These are phyloP conservation scores for Brachystomella parvula DNA, from an alignment of 1,140 invertebrate species.

Conservation along the genomic window DNA sequence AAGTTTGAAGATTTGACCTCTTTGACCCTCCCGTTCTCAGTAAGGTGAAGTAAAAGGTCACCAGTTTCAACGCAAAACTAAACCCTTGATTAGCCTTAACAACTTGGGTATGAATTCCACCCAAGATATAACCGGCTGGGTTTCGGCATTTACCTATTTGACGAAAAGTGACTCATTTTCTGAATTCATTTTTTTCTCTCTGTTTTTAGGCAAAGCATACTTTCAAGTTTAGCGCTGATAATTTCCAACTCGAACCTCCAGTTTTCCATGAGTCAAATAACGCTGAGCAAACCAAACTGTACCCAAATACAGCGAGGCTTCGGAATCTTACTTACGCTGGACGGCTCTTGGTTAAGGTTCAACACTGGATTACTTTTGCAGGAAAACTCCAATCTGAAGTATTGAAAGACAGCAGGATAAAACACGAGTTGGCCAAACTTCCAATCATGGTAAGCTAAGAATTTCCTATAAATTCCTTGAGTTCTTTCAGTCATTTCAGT, in stretches of 20 bases:
- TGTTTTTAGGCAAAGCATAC: background rate
- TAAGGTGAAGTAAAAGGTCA: no score
- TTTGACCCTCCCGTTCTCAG: no score
- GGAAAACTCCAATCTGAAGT: conserved; percentile 72
- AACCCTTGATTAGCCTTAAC: no score
- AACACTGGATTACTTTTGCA: background rate
- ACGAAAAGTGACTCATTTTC: conserved; percentile 1
- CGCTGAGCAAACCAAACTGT: background rate
- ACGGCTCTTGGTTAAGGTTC: conserved; percentile 56
- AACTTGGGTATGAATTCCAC: no score
- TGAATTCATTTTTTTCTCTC: background rate
- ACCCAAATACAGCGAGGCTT: conserved; percentile 84
- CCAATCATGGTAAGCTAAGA: no score
- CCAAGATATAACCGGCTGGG: no score
- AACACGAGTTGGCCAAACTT: conserved; percentile 93
- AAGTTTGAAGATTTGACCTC: no score
- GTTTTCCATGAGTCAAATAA: conserved; percentile 1
- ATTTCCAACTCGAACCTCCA: background rate
- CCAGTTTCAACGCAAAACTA: no score
- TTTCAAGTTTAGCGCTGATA: background rate
- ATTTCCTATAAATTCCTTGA: no score
- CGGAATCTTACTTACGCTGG: conserved; percentile 84
- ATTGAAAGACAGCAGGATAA: conserved; percentile 78
- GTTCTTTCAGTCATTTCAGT: no score
- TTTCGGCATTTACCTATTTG: no score